A percentile compares a stretch with the other conserved stretches of the same genome.
Conservation (phyloP, 2,888 invertebrate species). For the Ormyrus thymus region DNA sequence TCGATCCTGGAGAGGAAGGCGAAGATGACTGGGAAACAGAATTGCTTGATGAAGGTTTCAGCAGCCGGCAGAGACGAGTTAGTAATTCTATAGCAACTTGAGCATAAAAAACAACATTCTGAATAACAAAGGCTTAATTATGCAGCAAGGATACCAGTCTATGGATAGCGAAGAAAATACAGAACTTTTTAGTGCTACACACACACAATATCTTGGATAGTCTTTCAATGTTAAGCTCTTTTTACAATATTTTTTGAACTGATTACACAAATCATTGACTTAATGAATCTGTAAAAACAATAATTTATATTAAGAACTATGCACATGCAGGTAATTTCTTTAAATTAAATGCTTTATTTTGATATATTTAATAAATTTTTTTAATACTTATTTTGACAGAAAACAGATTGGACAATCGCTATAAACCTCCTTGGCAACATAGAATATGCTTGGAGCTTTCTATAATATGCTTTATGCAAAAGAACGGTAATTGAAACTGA, state of each 20-base stretch:
- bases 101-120: constrained; percentile 59
- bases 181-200: constrained; percentile 66
- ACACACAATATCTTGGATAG: constrained; percentile 48
- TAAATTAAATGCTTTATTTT: not conserved
- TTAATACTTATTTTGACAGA: constrained; percentile 19
- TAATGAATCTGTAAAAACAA: constrained; percentile 27
- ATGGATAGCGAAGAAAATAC: constrained; percentile 71
- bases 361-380: constrained; percentile 9
- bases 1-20: constrained; percentile 81
- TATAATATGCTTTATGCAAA: constrained; percentile 33
- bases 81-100: constrained; percentile 59
- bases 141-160: constrained; percentile 72
- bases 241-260: constrained; percentile 48
- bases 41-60: constrained; percentile 74
- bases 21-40: constrained; percentile 83
- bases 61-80: constrained; percentile 70
- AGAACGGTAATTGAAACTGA: constrained; percentile 31
- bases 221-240: constrained; percentile 51
- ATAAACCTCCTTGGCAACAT: constrained; percentile 25
- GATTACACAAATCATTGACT: constrained; percentile 35
- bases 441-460: constrained; percentile 41
- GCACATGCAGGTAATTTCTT: constrained; percentile 34
- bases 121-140: constrained; percentile 62
- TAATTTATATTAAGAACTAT: constrained; percentile 40
- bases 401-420: constrained; percentile 52